Percentiles rank a stretch among this genome's conserved stretches.
phyloP scores from a whole-genome alignment of 2,888 invertebrate species.

The Schizotus pectinicornis region DNA sequence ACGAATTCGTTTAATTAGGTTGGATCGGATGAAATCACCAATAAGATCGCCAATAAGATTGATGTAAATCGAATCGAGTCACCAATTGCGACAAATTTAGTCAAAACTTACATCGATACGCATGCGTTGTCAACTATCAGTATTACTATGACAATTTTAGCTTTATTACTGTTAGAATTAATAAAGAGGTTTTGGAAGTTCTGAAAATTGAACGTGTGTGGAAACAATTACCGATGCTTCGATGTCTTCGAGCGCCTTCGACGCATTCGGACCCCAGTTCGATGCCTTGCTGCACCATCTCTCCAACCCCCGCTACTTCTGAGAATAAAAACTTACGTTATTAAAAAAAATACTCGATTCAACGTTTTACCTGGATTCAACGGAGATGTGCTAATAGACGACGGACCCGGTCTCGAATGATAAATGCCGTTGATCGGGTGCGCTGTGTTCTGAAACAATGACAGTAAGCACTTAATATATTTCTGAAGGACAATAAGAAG shows the following conservation, averaged over 20 bases:
- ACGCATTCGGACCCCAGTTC: conserved; percentile 71
- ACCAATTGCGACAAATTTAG: no score
- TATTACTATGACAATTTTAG: no score
- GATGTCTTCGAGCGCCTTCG: conserved; percentile 58
- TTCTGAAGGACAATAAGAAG: no score
- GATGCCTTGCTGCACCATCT: conserved; percentile 63
- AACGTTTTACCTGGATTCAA: conserved; percentile 44
- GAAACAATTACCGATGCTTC: conserved; percentile 47
- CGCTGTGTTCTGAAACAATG: conserved; percentile 77
- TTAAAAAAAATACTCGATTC: conserved; percentile 26
- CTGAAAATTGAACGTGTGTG: no score
- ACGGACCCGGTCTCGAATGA: conserved; percentile 64
- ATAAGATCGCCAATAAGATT: no score
- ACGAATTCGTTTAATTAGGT: neutral
- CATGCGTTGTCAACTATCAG: no score
- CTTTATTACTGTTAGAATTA: no score
- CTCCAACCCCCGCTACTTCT: conserved; percentile 42
- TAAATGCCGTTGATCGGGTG: conserved; percentile 91
- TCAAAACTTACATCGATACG: no score
- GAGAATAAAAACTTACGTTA: conserved; percentile 14
- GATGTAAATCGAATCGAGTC: no score
- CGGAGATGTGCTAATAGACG: conserved; percentile 46
- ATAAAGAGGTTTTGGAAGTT: no score
- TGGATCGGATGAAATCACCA: no score
- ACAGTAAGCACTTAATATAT: no score